A percentile compares a stretch with the other conserved stretches of the same genome.
Conservation (phyloP, 2,888 invertebrate species). For the Philonicus albiceps region DNA sequence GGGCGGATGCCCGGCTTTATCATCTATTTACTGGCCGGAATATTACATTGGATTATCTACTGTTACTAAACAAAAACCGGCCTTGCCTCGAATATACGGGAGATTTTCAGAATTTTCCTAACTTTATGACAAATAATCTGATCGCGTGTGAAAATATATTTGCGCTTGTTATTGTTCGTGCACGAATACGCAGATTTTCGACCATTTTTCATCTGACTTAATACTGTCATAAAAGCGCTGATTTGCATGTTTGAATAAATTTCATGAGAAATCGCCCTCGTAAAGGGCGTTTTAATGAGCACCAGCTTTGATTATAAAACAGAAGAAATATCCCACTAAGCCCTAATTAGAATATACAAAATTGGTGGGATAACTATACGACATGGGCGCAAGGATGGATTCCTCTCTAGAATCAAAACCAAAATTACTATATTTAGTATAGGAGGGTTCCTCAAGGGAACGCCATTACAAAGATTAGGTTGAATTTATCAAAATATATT, state of each 20-base stretch:
- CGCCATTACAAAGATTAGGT: background rate
- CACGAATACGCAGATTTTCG: slow-evolving; percentile 3
- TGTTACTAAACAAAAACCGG: background rate
- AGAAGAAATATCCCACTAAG: background rate
- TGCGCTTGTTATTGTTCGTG: slow-evolving; percentile 6
- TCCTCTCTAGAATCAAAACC: background rate
- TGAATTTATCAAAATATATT: background rate
- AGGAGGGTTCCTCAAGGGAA: background rate
- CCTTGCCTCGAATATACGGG: background rate
- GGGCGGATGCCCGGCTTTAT: background rate
- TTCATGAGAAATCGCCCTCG: slow-evolving; percentile 2
- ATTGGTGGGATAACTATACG: background rate
- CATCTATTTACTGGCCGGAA: slow-evolving; percentile 14
- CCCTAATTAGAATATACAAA: background rate
- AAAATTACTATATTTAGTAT: background rate
- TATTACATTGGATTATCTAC: slow-evolving; percentile 23
- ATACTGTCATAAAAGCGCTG: background rate
- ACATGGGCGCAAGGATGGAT: background rate
- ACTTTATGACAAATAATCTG: slow-evolving; percentile 34
- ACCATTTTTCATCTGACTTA: slow-evolving; percentile 20
- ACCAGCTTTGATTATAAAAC: background rate
- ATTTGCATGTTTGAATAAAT: slow-evolving; percentile 19
- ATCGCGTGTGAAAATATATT: slow-evolving; percentile 32
- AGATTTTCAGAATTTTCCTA: slow-evolving; percentile 4
- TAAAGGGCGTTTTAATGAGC: background rate